These are phyloP conservation scores for Lasioglossum morio DNA, from an alignment of 2,888 invertebrate genomes.

Conservation along the genomic window DNA sequence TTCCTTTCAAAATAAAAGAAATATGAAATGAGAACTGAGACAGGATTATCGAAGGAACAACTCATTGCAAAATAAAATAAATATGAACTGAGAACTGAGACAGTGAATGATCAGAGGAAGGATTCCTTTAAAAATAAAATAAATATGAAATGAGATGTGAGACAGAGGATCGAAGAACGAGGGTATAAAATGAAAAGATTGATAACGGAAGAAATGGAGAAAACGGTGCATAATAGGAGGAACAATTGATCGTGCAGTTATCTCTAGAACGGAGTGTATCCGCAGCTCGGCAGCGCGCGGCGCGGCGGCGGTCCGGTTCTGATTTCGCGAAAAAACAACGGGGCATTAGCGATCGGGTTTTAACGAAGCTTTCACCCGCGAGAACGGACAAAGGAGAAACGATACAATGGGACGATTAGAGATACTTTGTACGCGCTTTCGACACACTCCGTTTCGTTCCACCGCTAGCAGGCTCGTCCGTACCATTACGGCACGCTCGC, in stretches of 20 bases:
- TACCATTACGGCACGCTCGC: slow-evolving; percentile 48
- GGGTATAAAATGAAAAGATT: neutral
- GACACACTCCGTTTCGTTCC: slow-evolving; percentile 64
- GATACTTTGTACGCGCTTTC: slow-evolving; percentile 78
- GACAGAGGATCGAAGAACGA: neutral
- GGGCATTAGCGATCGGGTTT: slow-evolving; percentile 67
- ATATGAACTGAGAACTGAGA: neutral
- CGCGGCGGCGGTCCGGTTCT: slow-evolving; percentile 35
- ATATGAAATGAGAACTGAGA: neutral
- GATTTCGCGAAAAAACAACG: slow-evolving; percentile 39
- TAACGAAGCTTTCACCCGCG: slow-evolving; percentile 73
- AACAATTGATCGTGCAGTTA: slow-evolving; percentile 30
- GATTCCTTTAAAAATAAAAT: too few relatives aligned
- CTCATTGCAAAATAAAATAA: too few relatives aligned
- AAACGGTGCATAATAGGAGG: slow-evolving; percentile 28
- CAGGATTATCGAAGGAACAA: neutral
- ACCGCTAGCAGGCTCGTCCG: slow-evolving; percentile 51
- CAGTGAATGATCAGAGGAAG: too few relatives aligned
- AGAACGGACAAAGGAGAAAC: slow-evolving; percentile 75
- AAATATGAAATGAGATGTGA: neutral
- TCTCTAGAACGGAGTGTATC: neutral
- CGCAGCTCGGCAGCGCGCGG: neutral
- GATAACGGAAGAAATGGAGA: neutral
- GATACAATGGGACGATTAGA: slow-evolving; percentile 81
- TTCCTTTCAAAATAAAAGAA: too few relatives aligned